Evolutionary conservation across 2,113 vertebrate species (phyloP), one percentile per base, ranked within the genome.

Genomic region (Vulpes vulpes): DNA sequence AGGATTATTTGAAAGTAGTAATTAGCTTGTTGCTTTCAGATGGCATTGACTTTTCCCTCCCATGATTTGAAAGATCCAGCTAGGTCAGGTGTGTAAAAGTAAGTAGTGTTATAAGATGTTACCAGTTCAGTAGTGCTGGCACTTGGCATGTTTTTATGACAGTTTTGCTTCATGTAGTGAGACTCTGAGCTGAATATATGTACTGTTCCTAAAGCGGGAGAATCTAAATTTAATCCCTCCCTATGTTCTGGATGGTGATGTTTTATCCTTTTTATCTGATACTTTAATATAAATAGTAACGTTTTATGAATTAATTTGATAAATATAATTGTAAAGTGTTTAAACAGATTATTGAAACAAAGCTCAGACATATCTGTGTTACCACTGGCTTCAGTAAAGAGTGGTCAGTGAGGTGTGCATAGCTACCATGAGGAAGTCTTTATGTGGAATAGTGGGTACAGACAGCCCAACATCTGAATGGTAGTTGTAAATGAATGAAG

Each of bases 1-100:
- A 57, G 53, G 73, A 35, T 95, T 83, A 71, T 83, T 97, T 95
- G n/a, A 15, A 76, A 96, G 14, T 60, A 79, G 25, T 78, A 71
- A 73, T 80, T 97, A 65, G 11, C 76, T 51, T 67, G 5, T 16
- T 89, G 23, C 55, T 92, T 91, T 64, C 80, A 95, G 69, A 87
- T 60, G 89, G 57, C 17, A 53, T 23, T n/a, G 64, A 22, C 35
- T 71, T 51, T 16, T 3, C 17, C 0, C 23, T 11, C 14, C n/a
- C 9, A 30, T 64, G 15, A 55, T 78, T 84, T 73, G 53, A 67
- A 49, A 95, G 90, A 67, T 65, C 32, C 32, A 32, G 0, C 57
- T 69, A 96, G 12, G 17, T 27, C 30, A 87, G 22, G 4, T 78
- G 8, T 76, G 12, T 80, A 67, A 65, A 81, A n/a, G 2, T 51